phyloP scores from a whole-genome alignment of 2,888 invertebrate species.

The Ophioninae sp. region DNA sequence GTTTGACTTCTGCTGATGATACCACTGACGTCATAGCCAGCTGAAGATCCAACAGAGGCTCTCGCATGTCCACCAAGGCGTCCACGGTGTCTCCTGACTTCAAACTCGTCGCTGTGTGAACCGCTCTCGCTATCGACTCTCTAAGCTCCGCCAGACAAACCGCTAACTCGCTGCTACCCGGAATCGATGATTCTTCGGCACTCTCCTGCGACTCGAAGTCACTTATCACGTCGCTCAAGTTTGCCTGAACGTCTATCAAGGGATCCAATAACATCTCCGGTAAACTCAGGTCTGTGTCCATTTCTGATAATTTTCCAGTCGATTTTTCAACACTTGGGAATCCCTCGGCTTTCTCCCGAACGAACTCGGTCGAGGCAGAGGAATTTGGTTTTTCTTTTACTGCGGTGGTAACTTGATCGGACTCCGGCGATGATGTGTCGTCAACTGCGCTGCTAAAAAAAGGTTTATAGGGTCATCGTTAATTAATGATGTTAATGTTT shows the following conservation, averaged over 20 bases:
- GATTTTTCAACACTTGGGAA: slow-evolving; percentile 4
- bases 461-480: no score
- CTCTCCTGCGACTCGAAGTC: slow-evolving; percentile 70
- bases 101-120: slow-evolving; percentile 74
- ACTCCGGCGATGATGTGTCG: slow-evolving; percentile 29
- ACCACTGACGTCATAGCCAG: slow-evolving; percentile 71
- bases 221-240: slow-evolving; percentile 71
- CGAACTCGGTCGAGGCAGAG: slow-evolving; percentile 40
- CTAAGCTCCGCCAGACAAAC: slow-evolving; percentile 72
- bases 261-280: slow-evolving; percentile 75
- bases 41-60: slow-evolving; percentile 73
- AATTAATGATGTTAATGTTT: no score
- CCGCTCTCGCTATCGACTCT: slow-evolving; percentile 73
- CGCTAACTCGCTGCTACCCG: slow-evolving; percentile 69
- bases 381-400: slow-evolving; percentile 33
- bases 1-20: slow-evolving; percentile 81
- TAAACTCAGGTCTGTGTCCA: slow-evolving; percentile 68
- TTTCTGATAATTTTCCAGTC: slow-evolving; percentile 37
- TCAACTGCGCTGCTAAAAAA: no score
- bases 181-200: slow-evolving; percentile 60
- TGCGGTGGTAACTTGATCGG: slow-evolving; percentile 11
- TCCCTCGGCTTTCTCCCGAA: slow-evolving; percentile 30
- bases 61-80: slow-evolving; percentile 72
- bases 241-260: slow-evolving; percentile 75
- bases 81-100: slow-evolving; percentile 72